A percentile compares a stretch with the other conserved stretches of the same genome.
Evolutionary conservation across 2,888 invertebrate species (phyloP).

Genomic region (Drosophila mimetica): DNA sequence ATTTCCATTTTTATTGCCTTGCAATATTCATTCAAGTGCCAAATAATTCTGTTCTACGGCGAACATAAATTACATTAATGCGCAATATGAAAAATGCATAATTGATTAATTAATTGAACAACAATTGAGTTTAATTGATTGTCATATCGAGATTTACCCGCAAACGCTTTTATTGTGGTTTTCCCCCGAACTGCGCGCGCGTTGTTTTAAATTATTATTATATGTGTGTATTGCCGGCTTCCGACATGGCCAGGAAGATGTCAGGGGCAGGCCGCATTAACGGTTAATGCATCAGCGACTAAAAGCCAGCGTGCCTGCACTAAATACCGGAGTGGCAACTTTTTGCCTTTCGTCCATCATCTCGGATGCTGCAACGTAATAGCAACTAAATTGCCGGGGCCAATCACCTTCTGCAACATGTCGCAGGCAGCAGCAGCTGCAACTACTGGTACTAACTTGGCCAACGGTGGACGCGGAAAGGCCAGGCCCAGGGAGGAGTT

Average conservation of each 20-base stretch:
- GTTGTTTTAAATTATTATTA: slow-evolving; percentile 43
- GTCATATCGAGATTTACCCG: slow-evolving; percentile 47
- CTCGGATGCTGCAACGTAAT: slow-evolving; percentile 43
- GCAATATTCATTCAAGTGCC: slow-evolving; percentile 6
- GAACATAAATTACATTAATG: slow-evolving; percentile 33
- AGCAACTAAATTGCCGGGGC: slow-evolving; percentile 60
- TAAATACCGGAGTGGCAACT: slow-evolving; percentile 53
- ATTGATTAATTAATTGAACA: slow-evolving; percentile 76
- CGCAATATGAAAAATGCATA: slow-evolving; percentile 53
- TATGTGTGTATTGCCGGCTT: slow-evolving; percentile 31
- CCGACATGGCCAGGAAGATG: slow-evolving; percentile 54
- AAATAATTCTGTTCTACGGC: slow-evolving; percentile 5
- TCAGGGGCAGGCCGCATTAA: slow-evolving; percentile 50
- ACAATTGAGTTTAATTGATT: slow-evolving; percentile 74
- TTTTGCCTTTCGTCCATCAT: slow-evolving; percentile 35
- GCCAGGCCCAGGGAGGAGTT: slow-evolving; percentile 27
- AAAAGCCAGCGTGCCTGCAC: slow-evolving; percentile 50
- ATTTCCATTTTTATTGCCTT: not conserved
- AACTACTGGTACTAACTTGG: slow-evolving; percentile 35
- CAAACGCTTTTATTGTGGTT: slow-evolving; percentile 6
- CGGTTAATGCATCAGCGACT: slow-evolving; percentile 50
- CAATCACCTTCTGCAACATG: slow-evolving; percentile 60
- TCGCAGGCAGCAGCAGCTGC: slow-evolving; percentile 4
- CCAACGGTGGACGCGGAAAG: slow-evolving; percentile 69
- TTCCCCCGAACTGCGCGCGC: slow-evolving; percentile 7